Percentiles rank a stretch among this genome's conserved stretches.
These are phyloP conservation scores for Podocnemis expansa DNA, from an alignment of 2,113 vertebrate species.

Conservation along the genomic window DNA sequence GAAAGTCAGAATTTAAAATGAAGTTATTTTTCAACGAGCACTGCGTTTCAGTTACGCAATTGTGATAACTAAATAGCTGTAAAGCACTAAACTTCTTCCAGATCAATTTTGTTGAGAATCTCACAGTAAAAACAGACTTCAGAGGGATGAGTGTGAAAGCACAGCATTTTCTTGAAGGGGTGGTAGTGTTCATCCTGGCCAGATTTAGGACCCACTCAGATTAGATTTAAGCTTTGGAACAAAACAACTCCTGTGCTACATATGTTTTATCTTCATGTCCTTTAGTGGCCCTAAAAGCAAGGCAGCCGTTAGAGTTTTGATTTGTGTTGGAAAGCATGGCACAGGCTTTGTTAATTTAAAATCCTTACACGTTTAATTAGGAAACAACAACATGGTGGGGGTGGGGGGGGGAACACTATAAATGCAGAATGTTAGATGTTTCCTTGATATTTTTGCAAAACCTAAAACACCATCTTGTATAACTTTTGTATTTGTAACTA, in stretches of 20 bases:
- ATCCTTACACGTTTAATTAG: neutral
- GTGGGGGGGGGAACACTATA: neutral
- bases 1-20: too few species aligned
- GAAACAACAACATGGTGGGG: neutral
- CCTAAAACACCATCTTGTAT: neutral
- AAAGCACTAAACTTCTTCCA: neutral
- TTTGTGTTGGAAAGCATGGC: neutral
- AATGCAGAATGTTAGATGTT: neutral
- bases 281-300: neutral
- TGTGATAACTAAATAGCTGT: neutral
- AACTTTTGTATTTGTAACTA: neutral
- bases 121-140: neutral
- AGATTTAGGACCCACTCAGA: neutral
- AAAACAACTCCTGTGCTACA: too few species aligned
- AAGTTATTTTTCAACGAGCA: too few species aligned
- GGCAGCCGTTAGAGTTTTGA: neutral
- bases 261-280: neutral
- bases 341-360: neutral
- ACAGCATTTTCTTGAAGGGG: neutral
- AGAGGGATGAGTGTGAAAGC: accelerated
- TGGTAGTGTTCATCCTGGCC: neutral
- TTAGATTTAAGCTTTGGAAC: neutral
- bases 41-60: neutral
- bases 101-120: neutral
- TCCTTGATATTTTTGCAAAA: neutral